phyloP scores from a whole-genome alignment of 2,888 invertebrate species.

The Trichopoda pennipes region DNA sequence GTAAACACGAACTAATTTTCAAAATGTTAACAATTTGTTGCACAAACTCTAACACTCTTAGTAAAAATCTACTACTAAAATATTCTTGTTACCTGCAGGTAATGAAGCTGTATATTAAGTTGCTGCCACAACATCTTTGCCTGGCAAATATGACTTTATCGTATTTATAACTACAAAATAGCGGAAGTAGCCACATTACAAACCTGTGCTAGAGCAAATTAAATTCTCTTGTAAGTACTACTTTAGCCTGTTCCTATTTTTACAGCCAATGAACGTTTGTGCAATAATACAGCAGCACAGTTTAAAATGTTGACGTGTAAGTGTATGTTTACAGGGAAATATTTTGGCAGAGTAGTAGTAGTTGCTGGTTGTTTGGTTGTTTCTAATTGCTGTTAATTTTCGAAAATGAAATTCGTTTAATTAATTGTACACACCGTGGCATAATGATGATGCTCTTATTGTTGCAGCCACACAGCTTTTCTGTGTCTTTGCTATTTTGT shows the following conservation, averaged over 20 bases:
- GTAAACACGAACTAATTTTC: conserved; percentile 58
- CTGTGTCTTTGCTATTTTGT: conserved; percentile 32
- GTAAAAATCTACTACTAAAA: not conserved
- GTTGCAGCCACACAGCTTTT: conserved; percentile 44
- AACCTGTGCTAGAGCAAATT: conserved; percentile 23
- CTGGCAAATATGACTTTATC: conserved; percentile 47
- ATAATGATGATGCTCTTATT: conserved; percentile 69
- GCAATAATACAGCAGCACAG: not conserved
- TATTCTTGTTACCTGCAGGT: conserved; percentile 20
- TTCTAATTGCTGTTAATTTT: conserved; percentile 79
- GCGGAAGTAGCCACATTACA: conserved; percentile 56
- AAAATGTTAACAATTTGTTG: conserved; percentile 38
- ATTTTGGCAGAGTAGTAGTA: conserved; percentile 9
- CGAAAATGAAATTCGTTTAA: conserved; percentile 80
- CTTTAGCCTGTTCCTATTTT: conserved; percentile 24
- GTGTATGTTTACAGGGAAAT: not conserved
- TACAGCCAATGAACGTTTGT: conserved; percentile 16
- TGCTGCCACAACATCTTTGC: conserved; percentile 47
- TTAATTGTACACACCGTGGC: conserved; percentile 74
- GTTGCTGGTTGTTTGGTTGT: conserved; percentile 36
- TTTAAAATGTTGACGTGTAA: not conserved
- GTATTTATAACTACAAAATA: conserved; percentile 46
- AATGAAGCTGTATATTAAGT: conserved; percentile 42
- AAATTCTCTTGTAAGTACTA: conserved; percentile 44
- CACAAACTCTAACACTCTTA: conserved; percentile 3